phyloP scores from a whole-genome alignment of 2,888 invertebrate genomes.

The Hyalella azteca region DNA sequence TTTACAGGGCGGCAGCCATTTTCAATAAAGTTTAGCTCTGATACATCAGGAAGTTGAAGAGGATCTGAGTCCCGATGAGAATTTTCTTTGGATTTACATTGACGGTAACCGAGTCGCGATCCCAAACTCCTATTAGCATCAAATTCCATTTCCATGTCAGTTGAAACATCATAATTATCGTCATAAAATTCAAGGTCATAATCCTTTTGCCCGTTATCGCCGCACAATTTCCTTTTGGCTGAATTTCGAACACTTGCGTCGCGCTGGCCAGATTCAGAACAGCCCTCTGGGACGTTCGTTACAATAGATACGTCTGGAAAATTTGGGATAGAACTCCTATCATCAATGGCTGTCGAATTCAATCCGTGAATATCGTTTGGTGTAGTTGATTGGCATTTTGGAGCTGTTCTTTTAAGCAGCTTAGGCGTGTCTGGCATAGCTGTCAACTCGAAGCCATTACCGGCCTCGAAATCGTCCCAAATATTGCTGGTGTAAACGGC shows the following conservation, averaged over 20 bases:
- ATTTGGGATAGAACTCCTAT: neutral
- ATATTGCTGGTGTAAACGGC: neutral
- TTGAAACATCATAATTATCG: neutral
- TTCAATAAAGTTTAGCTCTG: no score
- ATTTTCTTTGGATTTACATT: no score
- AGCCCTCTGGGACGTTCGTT: neutral
- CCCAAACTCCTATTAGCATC: no score
- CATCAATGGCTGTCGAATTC: slow-evolving; percentile 4
- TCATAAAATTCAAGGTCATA: neutral
- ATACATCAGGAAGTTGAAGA: no score
- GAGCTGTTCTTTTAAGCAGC: neutral
- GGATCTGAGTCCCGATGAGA: no score
- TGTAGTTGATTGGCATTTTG: no score
- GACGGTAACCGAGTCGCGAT: no score
- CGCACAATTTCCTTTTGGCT: neutral
- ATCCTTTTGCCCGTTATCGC: neutral
- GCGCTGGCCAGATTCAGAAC: neutral
- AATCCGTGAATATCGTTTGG: neutral
- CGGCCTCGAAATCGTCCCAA: slow-evolving; percentile 32
- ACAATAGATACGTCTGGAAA: slow-evolving; percentile 2
- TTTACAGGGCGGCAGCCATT: no score
- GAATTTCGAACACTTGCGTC: neutral
- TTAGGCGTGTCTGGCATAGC: neutral
- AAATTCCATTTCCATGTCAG: neutral
- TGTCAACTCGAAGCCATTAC: neutral